Evolutionary conservation across 2,797 vertebrate species (phyloP).

Genomic region (Sciurus vulgaris): DNA sequence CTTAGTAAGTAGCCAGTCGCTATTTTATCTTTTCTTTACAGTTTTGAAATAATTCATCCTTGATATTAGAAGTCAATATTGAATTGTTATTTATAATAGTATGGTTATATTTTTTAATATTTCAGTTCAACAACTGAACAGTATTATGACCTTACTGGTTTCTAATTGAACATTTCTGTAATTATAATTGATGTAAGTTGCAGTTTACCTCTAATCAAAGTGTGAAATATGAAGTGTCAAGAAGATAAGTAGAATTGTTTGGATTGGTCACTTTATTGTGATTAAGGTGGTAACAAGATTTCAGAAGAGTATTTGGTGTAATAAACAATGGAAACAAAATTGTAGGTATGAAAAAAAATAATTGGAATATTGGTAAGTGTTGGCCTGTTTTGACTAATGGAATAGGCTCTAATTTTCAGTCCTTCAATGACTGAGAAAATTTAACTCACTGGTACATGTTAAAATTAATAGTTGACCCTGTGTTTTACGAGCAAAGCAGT

Average conservation of each 20-base stretch:
- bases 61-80: constrained; percentile 79
- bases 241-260: constrained; percentile 65
- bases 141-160: constrained; percentile 78
- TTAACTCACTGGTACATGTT: constrained; percentile 52
- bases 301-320: constrained; percentile 71
- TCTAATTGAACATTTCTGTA: constrained; percentile 63
- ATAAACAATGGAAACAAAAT: constrained; percentile 75
- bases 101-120: constrained; percentile 64
- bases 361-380: constrained; percentile 50
- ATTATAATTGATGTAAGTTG: constrained; percentile 66
- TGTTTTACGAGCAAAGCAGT: constrained; percentile 43
- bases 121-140: constrained; percentile 74
- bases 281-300: constrained; percentile 67
- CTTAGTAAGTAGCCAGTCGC: constrained; percentile 88
- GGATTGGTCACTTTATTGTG: constrained; percentile 73
- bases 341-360: constrained; percentile 74
- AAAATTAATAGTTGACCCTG: constrained; percentile 62
- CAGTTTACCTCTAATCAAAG: constrained; percentile 72
- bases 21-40: constrained; percentile 83
- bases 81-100: constrained; percentile 65
- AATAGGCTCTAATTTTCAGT: constrained; percentile 67
- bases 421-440: constrained; percentile 72
- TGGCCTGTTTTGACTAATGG: constrained; percentile 70
- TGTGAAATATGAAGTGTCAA: constrained; percentile 65
- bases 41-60: constrained; percentile 84